Conservation (phyloP, 2,113 vertebrate genomes). For the Ophiodon elongatus region DNA sequence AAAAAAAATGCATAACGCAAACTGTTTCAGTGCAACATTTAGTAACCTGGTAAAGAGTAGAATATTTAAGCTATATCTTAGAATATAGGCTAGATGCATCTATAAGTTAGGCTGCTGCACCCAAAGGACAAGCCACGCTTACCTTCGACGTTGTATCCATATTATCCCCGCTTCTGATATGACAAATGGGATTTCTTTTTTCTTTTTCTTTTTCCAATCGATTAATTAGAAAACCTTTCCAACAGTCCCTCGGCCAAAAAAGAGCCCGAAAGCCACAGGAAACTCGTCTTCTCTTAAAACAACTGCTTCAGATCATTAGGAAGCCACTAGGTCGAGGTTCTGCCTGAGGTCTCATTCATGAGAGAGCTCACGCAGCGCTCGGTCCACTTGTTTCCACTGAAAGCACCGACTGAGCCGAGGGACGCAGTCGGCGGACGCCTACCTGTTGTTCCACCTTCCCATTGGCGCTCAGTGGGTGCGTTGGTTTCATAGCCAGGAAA, state of each 20-base stretch:
- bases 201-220: not conserved
- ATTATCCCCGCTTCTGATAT: not conserved
- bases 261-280: not conserved
- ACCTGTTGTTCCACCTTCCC: slow-evolving; percentile 75
- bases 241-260: not conserved
- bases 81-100: not conserved
- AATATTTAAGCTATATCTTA: no score
- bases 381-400: slow-evolving; percentile 12
- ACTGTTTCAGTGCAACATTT: not conserved
- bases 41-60: not conserved
- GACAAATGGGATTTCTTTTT: not conserved
- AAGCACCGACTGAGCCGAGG: not conserved
- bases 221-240: slow-evolving; percentile 11
- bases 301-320: not conserved
- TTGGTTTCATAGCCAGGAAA: slow-evolving; percentile 10
- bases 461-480: slow-evolving; percentile 48
- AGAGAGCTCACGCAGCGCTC: not conserved
- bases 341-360: not conserved
- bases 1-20: no score
- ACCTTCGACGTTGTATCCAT: slow-evolving; percentile 54
- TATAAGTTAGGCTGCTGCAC: not conserved
- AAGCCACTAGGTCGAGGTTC: not conserved
- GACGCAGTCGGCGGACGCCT: slow-evolving; percentile 50
- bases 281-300: not conserved
- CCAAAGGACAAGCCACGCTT: slow-evolving; percentile 4